Evolutionary conservation across 2,113 vertebrate species (phyloP).

Genomic region (Myotis yumanensis): DNA sequence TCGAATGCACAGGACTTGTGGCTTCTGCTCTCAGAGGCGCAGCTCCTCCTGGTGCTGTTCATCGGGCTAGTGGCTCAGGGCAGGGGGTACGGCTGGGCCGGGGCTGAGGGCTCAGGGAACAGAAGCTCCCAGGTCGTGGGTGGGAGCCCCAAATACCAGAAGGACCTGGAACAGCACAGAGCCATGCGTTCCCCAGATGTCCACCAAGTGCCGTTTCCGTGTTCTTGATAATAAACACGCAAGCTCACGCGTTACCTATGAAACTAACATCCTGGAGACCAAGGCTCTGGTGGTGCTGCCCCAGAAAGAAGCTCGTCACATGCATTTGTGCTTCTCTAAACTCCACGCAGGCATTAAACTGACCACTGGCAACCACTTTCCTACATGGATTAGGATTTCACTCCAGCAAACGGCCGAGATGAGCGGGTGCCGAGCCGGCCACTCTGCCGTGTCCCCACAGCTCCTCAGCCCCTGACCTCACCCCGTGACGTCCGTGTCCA

Average conservation of each 20-base stretch:
- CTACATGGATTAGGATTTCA: not conserved
- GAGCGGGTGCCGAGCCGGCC: fast-evolving
- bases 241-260: not conserved
- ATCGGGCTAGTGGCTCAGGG: not conserved
- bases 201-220: not conserved
- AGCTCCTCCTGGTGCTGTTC: not conserved
- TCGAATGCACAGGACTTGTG: not conserved
- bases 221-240: not conserved
- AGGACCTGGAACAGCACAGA: not conserved
- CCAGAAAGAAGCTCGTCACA: not conserved
- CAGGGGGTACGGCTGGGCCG: not conserved
- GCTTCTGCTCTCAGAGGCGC: not conserved
- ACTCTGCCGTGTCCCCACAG: fast-evolving
- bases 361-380: not conserved
- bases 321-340: not conserved
- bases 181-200: not conserved
- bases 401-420: not conserved
- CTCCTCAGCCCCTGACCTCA: not conserved
- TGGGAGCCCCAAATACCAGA: not conserved
- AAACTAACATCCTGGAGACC: not conserved
- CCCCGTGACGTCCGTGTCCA: fast-evolving
- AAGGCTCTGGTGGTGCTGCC: not conserved
- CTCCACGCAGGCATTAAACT: not conserved
- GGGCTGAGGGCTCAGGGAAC: not conserved
- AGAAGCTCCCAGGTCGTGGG: not conserved